These are phyloP conservation scores for Zosterops lateralis DNA, from an alignment of 2,113 vertebrate genomes.

Conservation along the genomic window DNA sequence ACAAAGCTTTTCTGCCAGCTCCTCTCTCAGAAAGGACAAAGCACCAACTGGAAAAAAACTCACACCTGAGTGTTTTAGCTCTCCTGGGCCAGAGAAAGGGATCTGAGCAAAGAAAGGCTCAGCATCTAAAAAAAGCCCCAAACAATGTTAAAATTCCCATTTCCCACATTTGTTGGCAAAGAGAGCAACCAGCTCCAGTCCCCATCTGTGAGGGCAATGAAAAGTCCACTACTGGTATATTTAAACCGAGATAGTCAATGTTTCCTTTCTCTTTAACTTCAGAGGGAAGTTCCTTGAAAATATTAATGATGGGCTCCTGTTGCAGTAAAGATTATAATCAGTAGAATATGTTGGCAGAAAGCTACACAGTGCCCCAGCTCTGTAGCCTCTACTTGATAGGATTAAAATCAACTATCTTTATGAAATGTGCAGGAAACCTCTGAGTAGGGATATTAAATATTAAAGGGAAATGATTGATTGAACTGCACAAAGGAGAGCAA, in stretches of 20 bases:
- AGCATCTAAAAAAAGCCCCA: neutral
- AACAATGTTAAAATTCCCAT: neutral
- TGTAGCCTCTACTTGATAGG: neutral
- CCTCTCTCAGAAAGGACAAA: neutral
- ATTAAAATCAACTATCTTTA: neutral
- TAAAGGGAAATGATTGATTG: neutral
- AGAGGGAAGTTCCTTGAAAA: neutral
- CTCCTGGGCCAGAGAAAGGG: slow-evolving; percentile 38
- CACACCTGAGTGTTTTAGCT: slow-evolving; percentile 62
- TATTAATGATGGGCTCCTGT: neutral
- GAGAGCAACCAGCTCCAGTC: neutral
- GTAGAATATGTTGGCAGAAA: neutral
- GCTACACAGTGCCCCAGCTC: neutral
- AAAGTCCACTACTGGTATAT: neutral
- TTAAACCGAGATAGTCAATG: neutral
- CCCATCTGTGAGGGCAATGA: neutral
- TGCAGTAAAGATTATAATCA: neutral
- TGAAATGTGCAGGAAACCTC: neutral
- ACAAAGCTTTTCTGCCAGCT: neutral
- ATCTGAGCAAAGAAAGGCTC: slow-evolving; percentile 35
- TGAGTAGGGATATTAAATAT: neutral
- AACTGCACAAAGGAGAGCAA: neutral
- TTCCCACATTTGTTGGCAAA: neutral
- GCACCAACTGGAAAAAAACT: neutral
- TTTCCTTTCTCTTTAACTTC: neutral